phyloP scores from a whole-genome alignment of 1,140 invertebrate species.

The Luehdorfia chinensis region DNA sequence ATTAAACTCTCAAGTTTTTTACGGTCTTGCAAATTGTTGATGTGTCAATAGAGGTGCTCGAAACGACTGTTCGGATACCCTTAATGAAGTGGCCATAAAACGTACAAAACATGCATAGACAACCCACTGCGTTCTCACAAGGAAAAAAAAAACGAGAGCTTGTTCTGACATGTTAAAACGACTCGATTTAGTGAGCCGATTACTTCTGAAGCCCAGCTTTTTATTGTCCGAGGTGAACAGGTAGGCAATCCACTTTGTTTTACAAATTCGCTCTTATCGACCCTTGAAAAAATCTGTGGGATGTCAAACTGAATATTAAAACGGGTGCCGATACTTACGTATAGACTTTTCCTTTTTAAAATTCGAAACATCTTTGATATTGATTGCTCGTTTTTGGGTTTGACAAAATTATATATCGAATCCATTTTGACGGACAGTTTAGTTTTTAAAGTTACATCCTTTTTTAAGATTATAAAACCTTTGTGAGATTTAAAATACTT shows the following conservation, averaged over 20 bases:
- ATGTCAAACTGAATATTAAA: conserved; percentile 12
- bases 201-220: conserved; percentile 49
- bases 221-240: conserved; percentile 37
- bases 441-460: too few species aligned
- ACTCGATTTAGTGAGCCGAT: conserved; percentile 63
- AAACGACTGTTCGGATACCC: conserved; percentile 44
- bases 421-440: too few species aligned
- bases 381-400: conserved; percentile 1
- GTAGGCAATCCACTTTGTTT: conserved; percentile 48
- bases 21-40: conserved; percentile 28
- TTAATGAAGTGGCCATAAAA: conserved; percentile 68
- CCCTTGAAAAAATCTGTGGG: conserved; percentile 18
- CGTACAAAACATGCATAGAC: conserved; percentile 59
- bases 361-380: neutral
- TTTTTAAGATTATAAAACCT: too few species aligned
- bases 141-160: conserved; percentile 44
- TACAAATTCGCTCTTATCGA: conserved; percentile 44
- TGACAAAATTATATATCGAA: neutral
- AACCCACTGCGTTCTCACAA: conserved; percentile 43
- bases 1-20: too few species aligned
- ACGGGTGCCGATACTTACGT: conserved; percentile 4
- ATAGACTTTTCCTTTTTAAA: neutral
- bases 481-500: too few species aligned
- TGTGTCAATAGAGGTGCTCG: conserved; percentile 53
- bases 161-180: conserved; percentile 67